Percentiles rank a stretch among this genome's conserved stretches.
These are phyloP conservation scores for Rhingia campestris DNA, from an alignment of 2,888 invertebrate species.

Conservation along the genomic window DNA sequence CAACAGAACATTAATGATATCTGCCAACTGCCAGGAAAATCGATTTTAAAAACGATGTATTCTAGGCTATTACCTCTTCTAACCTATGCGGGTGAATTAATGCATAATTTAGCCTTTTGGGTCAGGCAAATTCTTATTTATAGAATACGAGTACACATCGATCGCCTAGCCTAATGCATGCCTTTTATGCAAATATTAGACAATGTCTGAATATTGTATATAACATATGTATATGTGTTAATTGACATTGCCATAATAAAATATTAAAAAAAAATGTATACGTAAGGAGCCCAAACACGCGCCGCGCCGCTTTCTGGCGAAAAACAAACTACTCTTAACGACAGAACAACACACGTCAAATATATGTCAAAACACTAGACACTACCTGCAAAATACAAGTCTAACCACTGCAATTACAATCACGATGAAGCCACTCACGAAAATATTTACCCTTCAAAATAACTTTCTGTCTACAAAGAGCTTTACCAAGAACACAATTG, in stretches of 20 bases:
- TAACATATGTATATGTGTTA: no score
- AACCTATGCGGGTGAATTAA: neutral
- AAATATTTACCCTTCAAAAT: constrained; percentile 45
- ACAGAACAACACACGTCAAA: constrained; percentile 18
- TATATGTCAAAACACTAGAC: constrained; percentile 27
- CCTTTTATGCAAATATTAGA: constrained; percentile 1
- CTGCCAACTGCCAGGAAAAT: constrained; percentile 23
- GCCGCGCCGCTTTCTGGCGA: neutral
- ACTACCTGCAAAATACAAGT: constrained; percentile 15
- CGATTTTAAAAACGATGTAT: constrained; percentile 40
- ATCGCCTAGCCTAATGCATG: constrained; percentile 14
- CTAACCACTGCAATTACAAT: constrained; percentile 25
- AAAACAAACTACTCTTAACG: neutral
- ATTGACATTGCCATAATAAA: no score
- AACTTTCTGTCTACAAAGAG: constrained; percentile 42
- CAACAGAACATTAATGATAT: neutral
- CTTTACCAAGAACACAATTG: constrained; percentile 27
- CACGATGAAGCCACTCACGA: constrained; percentile 20
- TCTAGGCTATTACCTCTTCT: neutral
- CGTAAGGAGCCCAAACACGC: no score
- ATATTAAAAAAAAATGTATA: no score
- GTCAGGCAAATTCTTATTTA: constrained; percentile 44
- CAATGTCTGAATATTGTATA: no score
- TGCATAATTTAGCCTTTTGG: constrained; percentile 49
- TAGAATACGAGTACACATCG: constrained; percentile 44